A percentile compares a stretch with the other conserved stretches of the same genome.
Conservation (phyloP, 92 coral and sea anemone genomes). For the Nematostella vectensis region DNA sequence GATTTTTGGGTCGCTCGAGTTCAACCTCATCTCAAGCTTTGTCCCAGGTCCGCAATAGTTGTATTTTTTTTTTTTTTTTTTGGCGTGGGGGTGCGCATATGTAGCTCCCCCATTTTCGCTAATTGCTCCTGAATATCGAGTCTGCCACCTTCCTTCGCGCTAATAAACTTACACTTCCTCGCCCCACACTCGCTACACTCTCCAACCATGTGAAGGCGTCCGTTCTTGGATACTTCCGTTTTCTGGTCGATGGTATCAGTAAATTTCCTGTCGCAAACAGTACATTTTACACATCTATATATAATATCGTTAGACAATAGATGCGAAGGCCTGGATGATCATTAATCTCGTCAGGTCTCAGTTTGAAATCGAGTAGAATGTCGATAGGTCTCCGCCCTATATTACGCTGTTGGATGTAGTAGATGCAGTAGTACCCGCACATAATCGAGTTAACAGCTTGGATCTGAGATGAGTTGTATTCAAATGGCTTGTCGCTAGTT, state of each 20-base stretch:
- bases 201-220: not conserved
- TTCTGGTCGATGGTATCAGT: no score
- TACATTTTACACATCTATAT: not conserved
- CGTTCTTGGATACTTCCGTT: not conserved
- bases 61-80: no score
- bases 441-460: not conserved
- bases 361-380: not conserved
- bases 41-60: no score
- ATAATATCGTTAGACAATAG: slow-evolving; percentile 7
- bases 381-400: slow-evolving; percentile 1
- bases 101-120: no score
- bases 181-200: not conserved
- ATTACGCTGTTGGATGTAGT: not conserved
- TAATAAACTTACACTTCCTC: not conserved
- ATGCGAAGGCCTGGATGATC: slow-evolving; percentile 1
- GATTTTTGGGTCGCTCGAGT: no score
- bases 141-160: no score
- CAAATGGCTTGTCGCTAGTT: not conserved
- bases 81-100: no score
- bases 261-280: not conserved
- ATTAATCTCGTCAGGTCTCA: not conserved
- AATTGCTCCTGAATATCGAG: no score
- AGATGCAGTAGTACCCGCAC: slow-evolving; percentile 15
- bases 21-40: no score
- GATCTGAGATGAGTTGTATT: not conserved